Evolutionary conservation across 2,113 vertebrate genomes (phyloP).

Genomic region (Antennarius striatus): DNA sequence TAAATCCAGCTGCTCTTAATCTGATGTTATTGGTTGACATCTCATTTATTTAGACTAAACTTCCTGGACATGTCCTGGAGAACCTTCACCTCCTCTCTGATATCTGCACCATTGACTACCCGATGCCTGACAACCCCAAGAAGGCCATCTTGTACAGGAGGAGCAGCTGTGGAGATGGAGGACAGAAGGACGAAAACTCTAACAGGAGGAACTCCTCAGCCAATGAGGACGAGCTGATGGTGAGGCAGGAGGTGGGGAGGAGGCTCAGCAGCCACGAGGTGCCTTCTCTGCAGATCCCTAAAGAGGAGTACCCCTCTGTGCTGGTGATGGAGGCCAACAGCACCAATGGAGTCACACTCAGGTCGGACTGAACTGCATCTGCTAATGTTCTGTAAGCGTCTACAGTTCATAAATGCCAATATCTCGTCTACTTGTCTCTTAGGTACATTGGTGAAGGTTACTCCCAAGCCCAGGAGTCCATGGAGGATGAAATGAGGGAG

Average conservation of each 20-base stretch:
- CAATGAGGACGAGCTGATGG: constrained; percentile 56
- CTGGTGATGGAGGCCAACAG: constrained; percentile 89
- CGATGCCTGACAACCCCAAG: constrained; percentile 87
- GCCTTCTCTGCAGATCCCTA: constrained; percentile 86
- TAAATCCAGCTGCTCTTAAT: neutral
- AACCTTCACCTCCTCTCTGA: constrained; percentile 87
- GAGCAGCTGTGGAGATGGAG: constrained; percentile 46
- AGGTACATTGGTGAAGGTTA: constrained; percentile 95
- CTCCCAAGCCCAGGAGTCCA: constrained; percentile 89
- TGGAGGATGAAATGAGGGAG: constrained; percentile 95
- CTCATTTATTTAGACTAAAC: constrained; percentile 73
- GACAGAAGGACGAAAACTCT: constrained; percentile 71
- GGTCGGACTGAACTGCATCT: constrained; percentile 68
- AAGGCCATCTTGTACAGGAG: constrained; percentile 90
- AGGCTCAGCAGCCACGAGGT: constrained; percentile 68
- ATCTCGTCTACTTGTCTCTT: constrained; percentile 6
- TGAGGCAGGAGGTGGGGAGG: constrained; percentile 55
- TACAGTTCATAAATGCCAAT: neutral
- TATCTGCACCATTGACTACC: constrained; percentile 88
- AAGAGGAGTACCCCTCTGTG: constrained; percentile 89
- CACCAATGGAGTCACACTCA: constrained; percentile 89
- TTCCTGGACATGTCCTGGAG: constrained; percentile 86
- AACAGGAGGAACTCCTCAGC: constrained; percentile 60
- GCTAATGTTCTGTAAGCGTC: neutral
- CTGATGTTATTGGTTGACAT: neutral